phyloP scores from a whole-genome alignment of 2,888 invertebrate species.

The Agriopis aurantiaria region DNA sequence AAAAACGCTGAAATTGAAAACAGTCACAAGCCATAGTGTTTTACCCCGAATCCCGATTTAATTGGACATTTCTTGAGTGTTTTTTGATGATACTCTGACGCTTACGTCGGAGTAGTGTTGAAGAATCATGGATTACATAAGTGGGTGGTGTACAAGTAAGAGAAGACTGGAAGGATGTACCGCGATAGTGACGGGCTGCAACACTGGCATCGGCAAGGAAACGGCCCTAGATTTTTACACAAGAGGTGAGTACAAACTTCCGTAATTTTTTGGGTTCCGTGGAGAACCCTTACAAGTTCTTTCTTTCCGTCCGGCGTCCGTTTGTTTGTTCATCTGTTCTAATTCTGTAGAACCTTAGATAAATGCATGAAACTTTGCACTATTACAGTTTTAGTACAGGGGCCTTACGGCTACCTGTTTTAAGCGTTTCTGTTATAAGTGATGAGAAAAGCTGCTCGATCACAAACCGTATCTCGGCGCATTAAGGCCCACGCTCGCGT shows the following conservation, averaged over 20 bases:
- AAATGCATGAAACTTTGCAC: no score
- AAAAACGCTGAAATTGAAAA: not conserved
- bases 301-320: no score
- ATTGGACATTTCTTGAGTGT: not conserved
- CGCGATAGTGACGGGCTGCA: slow-evolving; percentile 87
- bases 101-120: not conserved
- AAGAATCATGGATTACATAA: slow-evolving; percentile 68
- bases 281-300: no score
- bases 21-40: not conserved
- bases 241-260: slow-evolving; percentile 64
- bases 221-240: slow-evolving; percentile 85
- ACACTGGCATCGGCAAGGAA: slow-evolving; percentile 91
- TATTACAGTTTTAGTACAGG: no score
- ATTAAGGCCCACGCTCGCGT: no score
- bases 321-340: no score
- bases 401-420: no score
- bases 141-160: slow-evolving; percentile 66
- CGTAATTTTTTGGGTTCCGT: no score
- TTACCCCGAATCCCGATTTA: not conserved
- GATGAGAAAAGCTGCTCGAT: no score
- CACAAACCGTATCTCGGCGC: no score
- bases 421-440: no score
- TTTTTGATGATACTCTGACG: not conserved
- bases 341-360: no score
- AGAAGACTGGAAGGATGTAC: slow-evolving; percentile 81